Base-by-base conservation (phyloP, 2,797 vertebrate species). In the Lates japonicus region DNA sequence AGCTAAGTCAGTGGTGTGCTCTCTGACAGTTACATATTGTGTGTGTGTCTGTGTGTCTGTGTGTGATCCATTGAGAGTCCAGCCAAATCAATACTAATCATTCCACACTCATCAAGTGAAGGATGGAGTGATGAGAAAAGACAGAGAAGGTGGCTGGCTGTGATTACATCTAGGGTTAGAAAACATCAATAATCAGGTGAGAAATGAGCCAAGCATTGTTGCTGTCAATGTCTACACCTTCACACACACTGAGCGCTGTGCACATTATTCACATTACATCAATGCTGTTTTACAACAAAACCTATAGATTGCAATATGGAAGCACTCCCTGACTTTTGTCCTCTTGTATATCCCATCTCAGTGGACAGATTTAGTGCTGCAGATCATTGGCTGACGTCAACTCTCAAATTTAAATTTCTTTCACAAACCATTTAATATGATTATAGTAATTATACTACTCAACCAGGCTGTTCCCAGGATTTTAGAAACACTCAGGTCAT, bases 21-120 rank as follows among this genome's bases (percentile, higher is more conserved):
- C 51, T 81, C 58, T 81, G 76, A 61, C 41, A 29, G 61, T 69
- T 14, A 14, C 12, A n/a, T 70, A 61, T 57, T 84, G 65, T 83
- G 54, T 64, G 51, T 51, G 49, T 41, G 49, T 29, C 1, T 29
- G 25, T 29, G 25, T 65, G 54, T 78, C 65, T 78, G 58, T 33
- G 63, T 68, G 49, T 61, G 55, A 63, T 84, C 39, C 73, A 51
- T 64, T n/a, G 51, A 75, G 71, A 80, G 42, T 74, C 31, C 67
- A 65, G 51, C 73, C 68, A 63, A 81, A 89, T 94, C 88, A 17
- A 90, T 91, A 86, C 72, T 80, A 85, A 87, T 89, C 86, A 70
- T 78, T 78, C 82, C 71, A 75, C 73, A 81, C 68, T 78, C 54
- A 71, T 66, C 80, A 85, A 51, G 58, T 19, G 81, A 66, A 46